phyloP scores from a whole-genome alignment of 35 echinoderm and acorn worm species.

The Lytechinus pictus region DNA sequence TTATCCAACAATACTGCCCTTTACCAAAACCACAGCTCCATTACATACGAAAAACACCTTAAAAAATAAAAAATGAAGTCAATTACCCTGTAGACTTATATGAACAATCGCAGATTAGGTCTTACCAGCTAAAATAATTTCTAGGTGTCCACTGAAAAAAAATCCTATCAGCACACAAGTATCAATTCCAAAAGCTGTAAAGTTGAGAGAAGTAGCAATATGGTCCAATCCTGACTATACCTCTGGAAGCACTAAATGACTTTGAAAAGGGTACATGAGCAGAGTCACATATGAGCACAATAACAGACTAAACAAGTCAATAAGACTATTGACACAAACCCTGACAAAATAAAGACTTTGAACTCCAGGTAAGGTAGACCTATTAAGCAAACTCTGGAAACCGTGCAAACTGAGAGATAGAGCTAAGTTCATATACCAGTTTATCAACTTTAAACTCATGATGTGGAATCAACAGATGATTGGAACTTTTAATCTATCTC shows the following conservation, averaged over 20 bases:
- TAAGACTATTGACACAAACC: background rate
- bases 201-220: background rate
- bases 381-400: background rate
- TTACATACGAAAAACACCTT: no score
- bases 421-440: background rate
- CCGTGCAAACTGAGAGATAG: background rate
- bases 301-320: background rate
- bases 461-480: no score
- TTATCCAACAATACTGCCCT: no score
- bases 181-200: background rate
- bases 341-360: conserved; percentile 5
- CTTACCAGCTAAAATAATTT: background rate
- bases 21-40: no score
- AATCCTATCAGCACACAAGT: background rate
- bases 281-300: background rate
- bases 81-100: no score
- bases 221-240: background rate
- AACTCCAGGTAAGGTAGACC: background rate
- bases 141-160: background rate
- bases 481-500: no score
- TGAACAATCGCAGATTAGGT: no score
- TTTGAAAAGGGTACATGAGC: background rate
- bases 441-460: no score
- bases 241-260: background rate
- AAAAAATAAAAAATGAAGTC: no score